Evolutionary conservation across 2,113 vertebrate species (phyloP).

Genomic region (Myodes glareolus): DNA sequence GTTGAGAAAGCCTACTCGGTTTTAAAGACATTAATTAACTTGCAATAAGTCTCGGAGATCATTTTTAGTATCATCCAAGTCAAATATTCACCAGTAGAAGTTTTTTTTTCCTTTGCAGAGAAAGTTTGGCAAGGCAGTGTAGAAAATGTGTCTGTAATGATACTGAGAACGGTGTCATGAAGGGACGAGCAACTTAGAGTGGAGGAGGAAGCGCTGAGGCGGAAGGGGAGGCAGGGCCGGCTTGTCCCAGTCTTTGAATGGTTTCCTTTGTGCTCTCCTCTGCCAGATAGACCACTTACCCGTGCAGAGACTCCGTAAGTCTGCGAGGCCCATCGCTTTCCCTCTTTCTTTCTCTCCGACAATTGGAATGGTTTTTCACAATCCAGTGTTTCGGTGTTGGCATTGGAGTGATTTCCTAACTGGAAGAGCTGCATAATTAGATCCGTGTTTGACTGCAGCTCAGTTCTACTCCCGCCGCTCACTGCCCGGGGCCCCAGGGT

Average conservation of each 20-base stretch:
- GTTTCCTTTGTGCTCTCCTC: conserved; percentile 15
- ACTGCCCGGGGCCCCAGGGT: background rate
- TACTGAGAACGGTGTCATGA: background rate
- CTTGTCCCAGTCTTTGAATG: background rate
- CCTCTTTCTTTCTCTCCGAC: background rate
- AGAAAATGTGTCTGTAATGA: background rate
- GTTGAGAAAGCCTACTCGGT: conserved; percentile 32
- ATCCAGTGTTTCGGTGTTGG: background rate
- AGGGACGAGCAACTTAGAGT: background rate
- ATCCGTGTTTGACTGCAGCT: background rate
- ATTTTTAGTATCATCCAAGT: conserved; percentile 30
- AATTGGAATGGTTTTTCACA: conserved; percentile 27
- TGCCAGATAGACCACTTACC: background rate
- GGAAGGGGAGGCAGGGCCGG: background rate
- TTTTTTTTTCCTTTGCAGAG: background rate
- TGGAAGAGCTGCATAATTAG: conserved; percentile 3
- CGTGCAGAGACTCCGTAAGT: background rate
- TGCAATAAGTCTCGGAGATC: conserved; percentile 23
- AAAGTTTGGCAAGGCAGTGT: conserved; percentile 11
- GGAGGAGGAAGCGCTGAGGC: background rate
- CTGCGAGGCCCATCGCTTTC: background rate
- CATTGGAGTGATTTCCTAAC: conserved; percentile 19
- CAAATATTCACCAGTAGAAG: background rate
- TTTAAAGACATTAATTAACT: conserved; percentile 49
- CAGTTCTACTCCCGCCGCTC: background rate